A percentile compares a stretch with the other conserved stretches of the same genome.
Evolutionary conservation across 2,888 invertebrate species (phyloP).

Genomic region (Lacanobia wlatinum): DNA sequence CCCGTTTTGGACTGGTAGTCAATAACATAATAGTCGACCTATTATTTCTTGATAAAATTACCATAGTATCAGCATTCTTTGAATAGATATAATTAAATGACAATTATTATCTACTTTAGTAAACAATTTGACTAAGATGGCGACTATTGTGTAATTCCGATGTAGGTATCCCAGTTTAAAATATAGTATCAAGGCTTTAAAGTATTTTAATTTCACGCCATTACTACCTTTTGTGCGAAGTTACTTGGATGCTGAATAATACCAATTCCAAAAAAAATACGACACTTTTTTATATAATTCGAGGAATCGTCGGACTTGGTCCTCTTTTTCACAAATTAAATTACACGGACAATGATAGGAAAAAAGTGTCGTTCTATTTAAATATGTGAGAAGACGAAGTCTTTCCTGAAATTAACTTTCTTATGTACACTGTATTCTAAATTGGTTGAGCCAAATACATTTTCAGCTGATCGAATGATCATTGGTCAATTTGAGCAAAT

Average conservation of each 20-base stretch:
- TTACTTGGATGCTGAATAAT: constrained; percentile 14
- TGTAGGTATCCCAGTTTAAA: constrained; percentile 2
- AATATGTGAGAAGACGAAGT: background rate
- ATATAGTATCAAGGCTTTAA: constrained; percentile 1
- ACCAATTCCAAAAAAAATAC: background rate
- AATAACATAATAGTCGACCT: constrained; percentile 40
- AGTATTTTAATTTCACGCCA: constrained; percentile 47
- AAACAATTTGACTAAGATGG: constrained; percentile 23
- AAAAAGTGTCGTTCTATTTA: background rate
- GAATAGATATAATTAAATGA: constrained; percentile 55
- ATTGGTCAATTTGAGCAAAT: background rate
- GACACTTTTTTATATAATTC: constrained; percentile 3
- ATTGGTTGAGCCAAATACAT: background rate
- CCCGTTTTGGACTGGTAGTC: constrained; percentile 31
- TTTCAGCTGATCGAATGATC: background rate
- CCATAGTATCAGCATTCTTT: constrained; percentile 53
- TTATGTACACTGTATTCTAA: background rate
- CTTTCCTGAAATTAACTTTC: constrained; percentile 14
- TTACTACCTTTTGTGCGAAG: constrained; percentile 16
- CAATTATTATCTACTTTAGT: constrained; percentile 36
- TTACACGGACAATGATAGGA: constrained; percentile 1
- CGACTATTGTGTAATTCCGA: constrained; percentile 11
- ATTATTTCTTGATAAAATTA: constrained; percentile 51
- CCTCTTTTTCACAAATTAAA: constrained; percentile 13
- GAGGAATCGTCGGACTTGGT: background rate